Percentiles rank a stretch among this genome's conserved stretches.
These are phyloP conservation scores for Graptemys geographica DNA, from an alignment of 2,797 vertebrate genomes.

Conservation along the genomic window DNA sequence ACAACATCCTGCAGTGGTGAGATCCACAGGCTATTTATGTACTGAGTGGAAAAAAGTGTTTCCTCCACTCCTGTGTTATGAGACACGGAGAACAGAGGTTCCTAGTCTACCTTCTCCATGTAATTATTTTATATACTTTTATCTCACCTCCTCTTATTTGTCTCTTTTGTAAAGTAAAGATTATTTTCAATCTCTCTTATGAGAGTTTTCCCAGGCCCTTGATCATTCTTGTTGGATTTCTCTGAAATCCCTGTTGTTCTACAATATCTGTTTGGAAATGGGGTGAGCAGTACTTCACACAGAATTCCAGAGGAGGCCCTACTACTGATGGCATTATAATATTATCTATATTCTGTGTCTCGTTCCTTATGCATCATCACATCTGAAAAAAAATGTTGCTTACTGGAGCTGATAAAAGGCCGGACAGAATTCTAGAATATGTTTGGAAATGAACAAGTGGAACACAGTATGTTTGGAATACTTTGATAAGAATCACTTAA, in stretches of 20 bases:
- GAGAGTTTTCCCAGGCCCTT: not conserved
- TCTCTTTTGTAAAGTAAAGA: constrained; percentile 30
- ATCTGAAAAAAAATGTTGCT: not conserved
- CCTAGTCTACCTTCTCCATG: constrained; percentile 46
- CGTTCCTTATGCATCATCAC: not conserved
- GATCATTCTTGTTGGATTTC: not conserved
- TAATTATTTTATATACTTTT: constrained; percentile 57
- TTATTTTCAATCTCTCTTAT: constrained; percentile 40
- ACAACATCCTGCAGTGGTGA: not conserved
- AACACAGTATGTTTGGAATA: not conserved
- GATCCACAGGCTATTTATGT: not conserved
- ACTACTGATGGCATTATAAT: not conserved
- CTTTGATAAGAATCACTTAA: not conserved
- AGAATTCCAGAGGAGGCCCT: not conserved
- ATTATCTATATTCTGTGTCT: not conserved
- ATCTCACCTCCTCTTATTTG: constrained; percentile 13
- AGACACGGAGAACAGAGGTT: constrained; percentile 28
- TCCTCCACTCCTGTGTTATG: constrained; percentile 3
- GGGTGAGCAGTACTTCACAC: not conserved
- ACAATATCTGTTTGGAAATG: not conserved
- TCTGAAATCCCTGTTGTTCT: not conserved
- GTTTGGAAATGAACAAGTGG: not conserved
- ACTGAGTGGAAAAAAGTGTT: not conserved
- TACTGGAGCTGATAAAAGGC: not conserved
- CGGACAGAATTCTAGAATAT: not conserved